Base-by-base conservation (phyloP, 2,888 invertebrate genomes). In the Lamellibrachia satsuma region DNA sequence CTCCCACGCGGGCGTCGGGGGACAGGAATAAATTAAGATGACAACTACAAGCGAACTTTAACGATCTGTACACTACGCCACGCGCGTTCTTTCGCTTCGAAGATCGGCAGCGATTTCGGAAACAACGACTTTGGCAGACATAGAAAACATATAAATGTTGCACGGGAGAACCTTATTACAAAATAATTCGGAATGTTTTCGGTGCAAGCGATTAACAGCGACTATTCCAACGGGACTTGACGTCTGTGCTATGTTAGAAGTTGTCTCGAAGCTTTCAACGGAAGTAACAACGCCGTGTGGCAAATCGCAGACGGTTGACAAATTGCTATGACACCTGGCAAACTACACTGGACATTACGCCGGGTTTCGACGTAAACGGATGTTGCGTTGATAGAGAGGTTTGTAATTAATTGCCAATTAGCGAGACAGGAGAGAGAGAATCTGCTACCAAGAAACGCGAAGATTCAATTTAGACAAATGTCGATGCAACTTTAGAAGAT, bases 391-490 rank as follows among this genome's bases (percentile, higher is more conserved):
- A 75, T 15, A 75, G 75, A 75, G 75, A 75, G 75, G 75, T 11
- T 75, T 75, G 75, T 75, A 75, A 75, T 75, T 75, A 75, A 75
- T 75, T 75, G 75, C 75, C 75, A 75, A 75, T 75, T 75, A 75
- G 75, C 75, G 75, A 75, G 75, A 75, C 22, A 75, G 15, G 15
- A 22, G 75, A 22, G 75, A 22, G 3, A 75, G 75, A 75, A 75
- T 75, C 75, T 75, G 75, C 75, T 75, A 75, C 75, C 75, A n/a
- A 75, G 75, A 75, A 75, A 75, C 75, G 75, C 22, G 75, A 75
- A 22, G 22, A 75, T 75, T 75, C 75, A 75, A 75, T 75, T 75
- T 75, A 15, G 75, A 75, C 22, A n/a, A 75, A 22, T 75, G 75
- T 75, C 75, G 75, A 11, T 15, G n/a, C 22, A 15, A 75, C 22